Conservation (phyloP, 2,888 invertebrate genomes). For the Leistus spinibarbis region DNA sequence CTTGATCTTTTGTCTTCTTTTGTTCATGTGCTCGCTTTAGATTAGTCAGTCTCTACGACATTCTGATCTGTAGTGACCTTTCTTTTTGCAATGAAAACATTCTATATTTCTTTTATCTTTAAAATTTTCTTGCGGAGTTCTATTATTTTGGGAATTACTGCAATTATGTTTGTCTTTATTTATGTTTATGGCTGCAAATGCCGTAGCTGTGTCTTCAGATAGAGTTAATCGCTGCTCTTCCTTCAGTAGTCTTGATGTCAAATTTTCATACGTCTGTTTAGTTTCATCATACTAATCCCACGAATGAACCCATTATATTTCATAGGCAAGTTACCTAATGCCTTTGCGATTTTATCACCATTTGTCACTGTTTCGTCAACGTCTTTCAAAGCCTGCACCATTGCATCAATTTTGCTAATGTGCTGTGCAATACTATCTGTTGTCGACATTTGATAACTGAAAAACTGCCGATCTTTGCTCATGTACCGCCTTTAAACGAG, state of each 20-base stretch:
- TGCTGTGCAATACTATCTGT: constrained; percentile 28
- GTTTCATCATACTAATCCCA: constrained; percentile 24
- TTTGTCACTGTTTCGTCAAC: constrained; percentile 26
- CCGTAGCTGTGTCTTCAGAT: constrained; percentile 2
- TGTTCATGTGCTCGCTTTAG: not conserved
- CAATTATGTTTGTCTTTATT: not conserved
- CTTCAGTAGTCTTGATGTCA: constrained; percentile 17
- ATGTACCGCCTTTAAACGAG: constrained; percentile 34
- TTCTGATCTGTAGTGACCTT: constrained; percentile 4
- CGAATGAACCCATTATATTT: constrained; percentile 13
- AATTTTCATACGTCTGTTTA: constrained; percentile 23
- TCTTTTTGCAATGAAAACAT: constrained; percentile 13
- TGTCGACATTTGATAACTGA: constrained; percentile 10
- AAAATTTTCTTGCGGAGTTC: not conserved
- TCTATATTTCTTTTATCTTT: not conserved
- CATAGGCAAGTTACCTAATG: not conserved
- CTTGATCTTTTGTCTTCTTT: not conserved
- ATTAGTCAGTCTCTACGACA: not conserved
- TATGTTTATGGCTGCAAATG: constrained; percentile 4
- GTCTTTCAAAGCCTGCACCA: constrained; percentile 31
- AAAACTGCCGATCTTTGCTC: constrained; percentile 27
- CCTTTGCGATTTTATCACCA: constrained; percentile 39
- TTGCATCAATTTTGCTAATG: constrained; percentile 37
- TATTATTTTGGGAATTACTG: too few relatives aligned
- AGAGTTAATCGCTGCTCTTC: constrained; percentile 9